Evolutionary conservation across 2,797 vertebrate genomes (phyloP), one percentile per base, ranked within the genome.

Genomic region (Cuculus canorus): DNA sequence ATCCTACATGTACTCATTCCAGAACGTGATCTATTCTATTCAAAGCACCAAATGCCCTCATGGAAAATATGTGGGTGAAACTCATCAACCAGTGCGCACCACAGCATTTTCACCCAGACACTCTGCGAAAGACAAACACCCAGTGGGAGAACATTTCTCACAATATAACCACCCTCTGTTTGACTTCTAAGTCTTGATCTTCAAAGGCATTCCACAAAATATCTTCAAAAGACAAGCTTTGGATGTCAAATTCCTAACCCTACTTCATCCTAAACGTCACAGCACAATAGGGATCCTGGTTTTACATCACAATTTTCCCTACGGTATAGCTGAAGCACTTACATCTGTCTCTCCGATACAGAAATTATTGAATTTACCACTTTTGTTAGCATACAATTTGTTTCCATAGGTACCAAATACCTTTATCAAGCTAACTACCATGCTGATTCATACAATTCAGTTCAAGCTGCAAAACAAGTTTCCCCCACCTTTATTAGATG

Each of bases 141-240:
- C 39, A 0, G 35, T 93, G 95, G 94, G 82, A 93, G 88, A 96
- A 70, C 22, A 1, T 45, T 93, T 93, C 70, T 95, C 48, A 77
- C 43, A 90, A 48, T 70, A 77, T 43, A 90, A 84, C 70, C 71
- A 59, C 28, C 25, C 86, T 95, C 73, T 82, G 54, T 72, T 94
- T 92, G 77, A 92, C 90, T 90, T 72, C 86, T 95, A 91, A 88
- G 70, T 90, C 80, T 96, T 88, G 70, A 96, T 95, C 90, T 96
- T 96, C 96, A 96, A 96, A 96, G 77, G 75, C 93, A 90, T 95
- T 96, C 94, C 95, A 86, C 81, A 93, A 85, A 73, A 60, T 56
- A 84, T 66, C 90, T 95, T 96, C 92, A 96, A 93, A 95, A 95
- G 90, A 93, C 59, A 82, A 91, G 79, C 61, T 93, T 63, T 91